Evolutionary conservation across 37 sponge, comb jelly and placozoan species (phyloP), one percentile per base, ranked within the genome.

Genomic region (Spongia lamella): DNA sequence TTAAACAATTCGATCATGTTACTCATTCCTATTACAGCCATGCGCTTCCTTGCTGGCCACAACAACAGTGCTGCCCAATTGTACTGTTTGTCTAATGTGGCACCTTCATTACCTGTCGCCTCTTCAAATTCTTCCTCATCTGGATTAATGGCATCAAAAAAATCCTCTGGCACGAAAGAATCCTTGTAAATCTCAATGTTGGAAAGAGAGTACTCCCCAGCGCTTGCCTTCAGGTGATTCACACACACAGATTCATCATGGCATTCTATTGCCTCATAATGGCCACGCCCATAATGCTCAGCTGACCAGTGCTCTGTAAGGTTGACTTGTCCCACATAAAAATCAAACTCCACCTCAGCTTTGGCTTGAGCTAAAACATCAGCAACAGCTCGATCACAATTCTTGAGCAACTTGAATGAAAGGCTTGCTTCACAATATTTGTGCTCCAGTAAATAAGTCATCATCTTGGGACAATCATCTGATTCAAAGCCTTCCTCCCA

Each of bases 351-450:
- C 4, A 35, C 68, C 24, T 54, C 40, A 20, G 14, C 15, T 14
- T 26, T 31, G 55, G 78, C 78, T 6, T 26, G 1, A 1, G 1
- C 21, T 16, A 78, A 14, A 36, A 66, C 67, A 30, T 78, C 56
- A 31, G 57, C 78, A 14, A 29, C 39, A 19, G 78, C 78, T 31
- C 78, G 33, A 58, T 78, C 78, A 7, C 52, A 40, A 52, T 78
- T 78, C 68, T 78, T 78, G 39, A 78, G 68, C 1, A 0, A 24
- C 26, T 52, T 24, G 29, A 78, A 78, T 0, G 78, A 66, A 27
- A 78, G 78, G 57, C 58, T 65, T 22, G 68, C 78, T 7, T 51
- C 68, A 78, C 68, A 66, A 27, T 78, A 78, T 40, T 78, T 26
- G 68, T 78, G 78, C 38, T 50, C 68, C 19, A 78, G 78, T 21